Evolutionary conservation across 37 sponge, comb jelly and placozoan genomes (phyloP).

Genomic region (Spongia lamella): DNA sequence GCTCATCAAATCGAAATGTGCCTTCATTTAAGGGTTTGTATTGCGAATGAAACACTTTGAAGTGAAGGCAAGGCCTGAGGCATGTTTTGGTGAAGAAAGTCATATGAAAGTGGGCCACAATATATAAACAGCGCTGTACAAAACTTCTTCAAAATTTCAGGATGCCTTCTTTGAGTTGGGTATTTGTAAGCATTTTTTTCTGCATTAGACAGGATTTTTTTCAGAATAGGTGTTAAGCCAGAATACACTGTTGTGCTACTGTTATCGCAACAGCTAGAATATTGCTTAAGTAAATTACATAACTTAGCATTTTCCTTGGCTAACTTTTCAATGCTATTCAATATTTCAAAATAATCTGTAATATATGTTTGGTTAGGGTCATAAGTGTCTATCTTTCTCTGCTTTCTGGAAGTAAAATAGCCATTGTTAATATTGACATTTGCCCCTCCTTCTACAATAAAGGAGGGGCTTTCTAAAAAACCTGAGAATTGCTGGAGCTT

Average conservation of each 20-base stretch:
- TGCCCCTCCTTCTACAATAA: neutral
- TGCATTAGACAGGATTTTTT: conserved; percentile 13
- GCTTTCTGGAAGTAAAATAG: neutral
- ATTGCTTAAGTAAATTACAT: too few relatives aligned
- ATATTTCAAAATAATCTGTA: neutral
- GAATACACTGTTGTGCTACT: too few relatives aligned
- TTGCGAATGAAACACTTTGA: neutral
- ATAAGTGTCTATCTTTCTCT: conserved; percentile 1
- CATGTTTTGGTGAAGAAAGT: conserved; percentile 18
- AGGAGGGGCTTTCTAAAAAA: conserved; percentile 30
- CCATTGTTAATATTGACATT: neutral
- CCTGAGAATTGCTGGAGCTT: too few relatives aligned
- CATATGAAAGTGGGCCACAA: conserved; percentile 20
- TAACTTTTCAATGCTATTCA: neutral
- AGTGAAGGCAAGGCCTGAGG: conserved; percentile 24
- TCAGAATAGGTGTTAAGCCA: conserved; percentile 28
- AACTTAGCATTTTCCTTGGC: neutral
- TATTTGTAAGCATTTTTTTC: conserved; percentile 9
- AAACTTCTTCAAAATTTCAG: conserved; percentile 19
- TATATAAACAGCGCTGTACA: conserved; percentile 26
- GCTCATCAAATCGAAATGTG: conserved; percentile 27
- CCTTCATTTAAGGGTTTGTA: conserved; percentile 21
- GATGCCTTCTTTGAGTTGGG: conserved; percentile 13
- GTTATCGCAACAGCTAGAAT: too few relatives aligned
- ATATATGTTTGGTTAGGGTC: neutral